Base-by-base conservation (phyloP, 2,888 invertebrate species). In the Andricus quercusramuli region DNA sequence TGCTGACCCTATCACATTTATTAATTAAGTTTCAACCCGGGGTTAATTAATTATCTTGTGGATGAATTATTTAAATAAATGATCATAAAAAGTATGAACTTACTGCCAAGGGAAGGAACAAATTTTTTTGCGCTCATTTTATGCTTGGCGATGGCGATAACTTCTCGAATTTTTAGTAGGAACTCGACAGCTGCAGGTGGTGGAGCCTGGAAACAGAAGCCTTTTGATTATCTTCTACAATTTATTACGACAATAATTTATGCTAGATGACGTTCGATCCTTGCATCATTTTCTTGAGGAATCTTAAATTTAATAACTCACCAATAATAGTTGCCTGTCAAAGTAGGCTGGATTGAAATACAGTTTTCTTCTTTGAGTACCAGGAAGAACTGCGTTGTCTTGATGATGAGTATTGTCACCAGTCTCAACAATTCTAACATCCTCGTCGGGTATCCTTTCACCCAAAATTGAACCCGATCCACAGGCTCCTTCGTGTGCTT, bases 321-420 rank as follows among this genome's bases (percentile, higher is more conserved):
- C 97, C 93, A 96, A 94, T 91, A 98, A 94, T 70, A 97, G 92
- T 86, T 98, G 97, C 41, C 97, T 96, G 91, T 98, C 98, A 89
- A 98, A 98, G 91, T 98, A 98, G 11, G 98, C 97, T 0, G 97
- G 97, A 92, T 97, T 98, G 89, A 98, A 98, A 90, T 97, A 98
- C 3, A 98, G 93, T 90, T 97, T 97, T 85, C 96, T 94, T 78
- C 97, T 94, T 0, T 96, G 95, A 41, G 95, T 95, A 17, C 96
- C 96, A 2, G 92, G 92, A 67, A 91, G 86, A 13, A 92, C 88
- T 13, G 93, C 91, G 77, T 90, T 89, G 66, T 90, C 91, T 17
- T 90, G 90, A 47, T 90, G 89, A 76, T 91, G 88, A 5, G 89
- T 80, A 85, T 93, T 94, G 83, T 96, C 96, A 83, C 96, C 94